phyloP scores from a whole-genome alignment of 2,797 vertebrate species.

The Cheirogaleus major region DNA sequence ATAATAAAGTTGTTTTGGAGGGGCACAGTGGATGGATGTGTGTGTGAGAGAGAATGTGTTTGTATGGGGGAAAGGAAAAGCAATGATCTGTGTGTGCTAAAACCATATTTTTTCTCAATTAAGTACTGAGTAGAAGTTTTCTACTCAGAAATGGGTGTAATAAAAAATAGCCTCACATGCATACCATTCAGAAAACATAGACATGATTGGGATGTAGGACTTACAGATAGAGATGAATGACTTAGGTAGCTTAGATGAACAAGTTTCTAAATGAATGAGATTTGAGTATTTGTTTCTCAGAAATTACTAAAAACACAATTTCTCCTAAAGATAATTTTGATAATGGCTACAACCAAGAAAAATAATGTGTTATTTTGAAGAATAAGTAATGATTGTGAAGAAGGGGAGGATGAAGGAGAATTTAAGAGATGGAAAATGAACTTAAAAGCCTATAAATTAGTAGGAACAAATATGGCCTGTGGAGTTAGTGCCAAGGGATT shows the following conservation, averaged over 20 bases:
- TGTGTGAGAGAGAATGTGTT: background rate
- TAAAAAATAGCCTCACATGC: background rate
- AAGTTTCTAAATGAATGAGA: background rate
- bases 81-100: background rate
- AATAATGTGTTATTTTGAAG: background rate
- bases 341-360: background rate
- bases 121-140: background rate
- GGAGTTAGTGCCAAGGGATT: background rate
- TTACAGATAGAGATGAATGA: background rate
- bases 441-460: background rate
- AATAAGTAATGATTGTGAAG: background rate
- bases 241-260: background rate
- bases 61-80: background rate
- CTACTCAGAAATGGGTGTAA: background rate
- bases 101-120: background rate
- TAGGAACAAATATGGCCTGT: background rate
- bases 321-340: background rate
- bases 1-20: background rate
- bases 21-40: background rate
- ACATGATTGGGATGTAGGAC: background rate
- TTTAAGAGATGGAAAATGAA: background rate
- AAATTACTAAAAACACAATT: background rate
- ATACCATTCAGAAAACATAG: background rate
- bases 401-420: background rate
- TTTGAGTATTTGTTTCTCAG: background rate